phyloP scores from a whole-genome alignment of 37 sponge, comb jelly and placozoan genomes.

The Eunapius fragilis region DNA sequence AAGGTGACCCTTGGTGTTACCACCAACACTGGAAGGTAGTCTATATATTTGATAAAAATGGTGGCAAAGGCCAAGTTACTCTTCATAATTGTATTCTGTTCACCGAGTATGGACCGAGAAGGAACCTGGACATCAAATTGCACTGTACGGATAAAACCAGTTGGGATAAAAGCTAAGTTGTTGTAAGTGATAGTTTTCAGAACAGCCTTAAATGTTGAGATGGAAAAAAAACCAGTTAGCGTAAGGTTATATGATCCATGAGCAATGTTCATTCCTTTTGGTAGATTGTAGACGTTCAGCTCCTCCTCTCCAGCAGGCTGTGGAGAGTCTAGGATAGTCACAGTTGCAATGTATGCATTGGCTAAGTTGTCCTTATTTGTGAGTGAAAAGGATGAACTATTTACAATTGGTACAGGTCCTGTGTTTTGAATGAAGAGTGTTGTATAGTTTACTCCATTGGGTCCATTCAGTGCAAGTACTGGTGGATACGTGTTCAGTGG shows the following conservation, averaged over 20 bases:
- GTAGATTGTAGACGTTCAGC: conserved; percentile 40
- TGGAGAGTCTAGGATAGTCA: conserved; percentile 27
- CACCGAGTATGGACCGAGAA: conserved; percentile 15
- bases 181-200: conserved; percentile 60
- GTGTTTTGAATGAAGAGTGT: conserved; percentile 66
- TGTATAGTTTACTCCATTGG: conserved; percentile 20
- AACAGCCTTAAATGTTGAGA: conserved; percentile 36
- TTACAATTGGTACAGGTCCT: conserved; percentile 62
- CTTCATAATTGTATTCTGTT: conserved; percentile 20
- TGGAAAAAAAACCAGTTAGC: conserved; percentile 23
- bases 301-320: conserved; percentile 51
- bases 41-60: conserved; percentile 29
- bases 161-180: conserved; percentile 62
- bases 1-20: neutral
- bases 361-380: conserved; percentile 66
- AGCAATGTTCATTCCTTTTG: conserved; percentile 30
- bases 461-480: conserved; percentile 49
- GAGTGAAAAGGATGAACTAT: conserved; percentile 42
- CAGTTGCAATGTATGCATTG: conserved; percentile 50
- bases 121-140: neutral
- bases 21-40: conserved; percentile 46
- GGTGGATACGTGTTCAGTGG: conserved; percentile 55
- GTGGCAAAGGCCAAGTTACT: conserved; percentile 8
- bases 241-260: conserved; percentile 24
- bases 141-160: conserved; percentile 11